Evolutionary conservation across 2,797 vertebrate genomes (phyloP).

Genomic region (Mormyrus hasselquistii): DNA sequence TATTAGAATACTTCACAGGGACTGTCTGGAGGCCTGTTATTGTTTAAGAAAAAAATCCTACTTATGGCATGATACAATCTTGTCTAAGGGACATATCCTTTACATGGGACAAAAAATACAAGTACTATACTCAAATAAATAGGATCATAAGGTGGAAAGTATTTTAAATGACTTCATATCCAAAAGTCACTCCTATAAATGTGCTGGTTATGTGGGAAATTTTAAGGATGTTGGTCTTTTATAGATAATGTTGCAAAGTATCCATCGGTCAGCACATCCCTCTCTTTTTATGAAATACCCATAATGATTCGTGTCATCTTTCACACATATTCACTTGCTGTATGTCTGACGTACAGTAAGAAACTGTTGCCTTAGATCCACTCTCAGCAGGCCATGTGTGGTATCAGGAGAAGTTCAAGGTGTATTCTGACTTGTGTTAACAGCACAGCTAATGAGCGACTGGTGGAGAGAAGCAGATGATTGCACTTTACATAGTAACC

Average conservation of each 20-base stretch:
- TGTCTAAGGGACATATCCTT: neutral
- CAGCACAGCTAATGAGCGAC: slow-evolving; percentile 67
- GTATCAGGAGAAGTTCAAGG: slow-evolving; percentile 66
- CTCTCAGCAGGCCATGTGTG: slow-evolving; percentile 55
- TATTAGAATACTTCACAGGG: neutral
- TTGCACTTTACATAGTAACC: slow-evolving; percentile 79
- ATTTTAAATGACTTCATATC: slow-evolving; percentile 11
- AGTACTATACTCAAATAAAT: slow-evolving; percentile 3
- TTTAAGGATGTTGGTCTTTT: slow-evolving; percentile 42
- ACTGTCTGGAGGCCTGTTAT: neutral
- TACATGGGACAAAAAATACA: neutral
- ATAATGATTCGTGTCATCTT: slow-evolving; percentile 48
- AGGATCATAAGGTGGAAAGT: slow-evolving; percentile 9
- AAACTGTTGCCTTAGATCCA: slow-evolving; percentile 57
- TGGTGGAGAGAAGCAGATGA: slow-evolving; percentile 61
- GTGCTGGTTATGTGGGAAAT: slow-evolving; percentile 27
- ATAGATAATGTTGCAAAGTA: slow-evolving; percentile 58
- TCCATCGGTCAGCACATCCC: slow-evolving; percentile 52
- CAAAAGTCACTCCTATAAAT: slow-evolving; percentile 48
- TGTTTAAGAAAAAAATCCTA: neutral
- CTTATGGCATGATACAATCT: neutral
- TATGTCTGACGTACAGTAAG: slow-evolving; percentile 49
- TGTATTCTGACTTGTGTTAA: slow-evolving; percentile 63
- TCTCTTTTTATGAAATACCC: slow-evolving; percentile 58
- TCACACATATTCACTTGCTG: slow-evolving; percentile 38